Evolutionary conservation across 2,113 vertebrate genomes (phyloP).

Genomic region (Catagonus wagneri): DNA sequence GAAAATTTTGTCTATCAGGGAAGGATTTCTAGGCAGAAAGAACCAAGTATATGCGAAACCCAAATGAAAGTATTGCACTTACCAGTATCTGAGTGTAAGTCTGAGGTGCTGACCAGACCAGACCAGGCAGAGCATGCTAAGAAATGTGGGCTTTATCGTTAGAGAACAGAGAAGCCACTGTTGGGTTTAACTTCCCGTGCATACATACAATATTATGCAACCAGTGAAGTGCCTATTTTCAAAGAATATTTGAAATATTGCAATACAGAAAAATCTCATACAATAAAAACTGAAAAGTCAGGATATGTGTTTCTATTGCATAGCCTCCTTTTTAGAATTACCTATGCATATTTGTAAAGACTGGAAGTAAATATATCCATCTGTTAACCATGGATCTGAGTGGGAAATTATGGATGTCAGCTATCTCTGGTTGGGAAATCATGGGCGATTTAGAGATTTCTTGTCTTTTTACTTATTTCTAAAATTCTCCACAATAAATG

Average conservation of each 20-base stretch:
- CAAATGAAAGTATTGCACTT: background rate
- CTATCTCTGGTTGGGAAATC: background rate
- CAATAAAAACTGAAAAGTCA: background rate
- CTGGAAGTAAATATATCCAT: background rate
- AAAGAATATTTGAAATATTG: background rate
- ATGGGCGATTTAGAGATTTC: background rate
- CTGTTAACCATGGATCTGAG: background rate
- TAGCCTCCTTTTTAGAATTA: background rate
- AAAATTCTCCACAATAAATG: background rate
- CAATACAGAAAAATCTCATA: background rate
- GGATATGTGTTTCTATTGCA: background rate
- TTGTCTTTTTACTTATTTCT: constrained; percentile 28
- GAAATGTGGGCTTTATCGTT: background rate
- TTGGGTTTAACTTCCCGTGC: background rate
- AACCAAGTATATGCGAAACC: background rate
- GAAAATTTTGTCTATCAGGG: background rate
- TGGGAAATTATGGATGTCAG: background rate
- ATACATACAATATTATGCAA: background rate
- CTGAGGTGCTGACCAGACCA: background rate
- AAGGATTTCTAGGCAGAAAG: constrained; percentile 21
- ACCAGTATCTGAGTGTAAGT: background rate
- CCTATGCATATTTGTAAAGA: background rate
- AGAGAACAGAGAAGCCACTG: background rate
- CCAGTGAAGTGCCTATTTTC: background rate
- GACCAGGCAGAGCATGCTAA: background rate